Evolutionary conservation across 2,888 invertebrate species (phyloP), one percentile per base, ranked within the genome.

Genomic region (Dasysyrphus tricinctus): DNA sequence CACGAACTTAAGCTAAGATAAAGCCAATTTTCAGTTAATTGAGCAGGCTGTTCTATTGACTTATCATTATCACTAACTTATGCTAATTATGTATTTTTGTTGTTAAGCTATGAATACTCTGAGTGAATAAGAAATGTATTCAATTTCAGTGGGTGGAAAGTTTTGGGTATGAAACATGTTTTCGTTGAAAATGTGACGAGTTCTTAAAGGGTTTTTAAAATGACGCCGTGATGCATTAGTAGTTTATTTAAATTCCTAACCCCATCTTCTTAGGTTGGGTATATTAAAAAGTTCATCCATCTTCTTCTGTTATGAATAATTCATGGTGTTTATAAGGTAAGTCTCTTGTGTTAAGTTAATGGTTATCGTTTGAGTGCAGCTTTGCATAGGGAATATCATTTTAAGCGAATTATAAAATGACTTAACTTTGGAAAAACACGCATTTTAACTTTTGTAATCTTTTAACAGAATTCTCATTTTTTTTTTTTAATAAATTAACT

Each of bases 41-140:
- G 51, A 3, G 14, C 39, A 39, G 9, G 24, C 12, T 37, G 2
- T 47, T 37, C 19, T 37, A 69, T 51, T 39, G 39, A 54, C 39
- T 69, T 54, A 54, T 54, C 39, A 69, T 69, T 69, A 69, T 24
- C 39, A 34, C 51, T n/a, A n/a, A n/a, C n/a, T 69, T 67, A 69
- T 69, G 54, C n/a, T 69, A 54, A 54, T 69, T 42, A 5, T 12
- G 1, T n/a, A 11, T 29, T 7, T 37, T 7, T 67, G 7, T 24
- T n/a, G 42, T 29, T 34, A 37, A 34, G 19, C 47, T 49, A 7
- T 16, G 67, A 67, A 67, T 67, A 67, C 32, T n/a, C n/a, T 49
- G 32, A 65, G 32, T 34, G 32, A 47, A 49, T 2, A 32, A 32
- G 29, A 51, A 19, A 69, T 39, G n/a, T 39, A 49, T 69, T 37